These are phyloP conservation scores for Falco rusticolus DNA, from an alignment of 2,797 vertebrate genomes.

Conservation along the genomic window DNA sequence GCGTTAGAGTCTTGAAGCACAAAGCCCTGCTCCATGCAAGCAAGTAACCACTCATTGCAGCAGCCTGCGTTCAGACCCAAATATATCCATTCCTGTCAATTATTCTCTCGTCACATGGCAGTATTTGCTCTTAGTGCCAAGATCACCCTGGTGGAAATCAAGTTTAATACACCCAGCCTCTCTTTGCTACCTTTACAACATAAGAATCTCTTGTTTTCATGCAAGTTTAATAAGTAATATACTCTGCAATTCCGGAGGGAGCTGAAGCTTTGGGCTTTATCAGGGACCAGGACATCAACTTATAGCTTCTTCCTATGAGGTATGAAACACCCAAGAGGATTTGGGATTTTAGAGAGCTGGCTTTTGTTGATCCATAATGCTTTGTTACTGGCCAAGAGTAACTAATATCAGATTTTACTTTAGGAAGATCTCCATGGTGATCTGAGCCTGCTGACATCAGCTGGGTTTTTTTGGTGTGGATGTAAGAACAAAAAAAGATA, in stretches of 20 bases:
- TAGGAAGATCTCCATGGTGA: constrained; percentile 62
- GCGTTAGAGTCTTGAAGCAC: constrained; percentile 23
- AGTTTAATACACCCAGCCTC: background rate
- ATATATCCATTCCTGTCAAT: background rate
- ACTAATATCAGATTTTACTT: constrained; percentile 42
- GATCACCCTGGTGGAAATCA: background rate
- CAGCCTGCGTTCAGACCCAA: background rate
- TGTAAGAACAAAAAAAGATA: background rate
- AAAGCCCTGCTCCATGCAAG: background rate
- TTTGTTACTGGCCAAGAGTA: background rate
- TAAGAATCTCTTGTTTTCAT: background rate
- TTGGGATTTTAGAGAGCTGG: background rate
- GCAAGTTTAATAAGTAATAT: background rate
- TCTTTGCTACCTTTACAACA: background rate
- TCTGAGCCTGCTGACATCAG: constrained; percentile 46
- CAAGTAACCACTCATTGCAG: background rate
- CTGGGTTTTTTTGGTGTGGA: background rate
- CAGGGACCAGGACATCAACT: background rate
- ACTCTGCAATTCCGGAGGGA: background rate
- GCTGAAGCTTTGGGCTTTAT: background rate
- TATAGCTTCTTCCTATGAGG: background rate
- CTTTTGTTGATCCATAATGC: background rate
- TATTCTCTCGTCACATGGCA: background rate
- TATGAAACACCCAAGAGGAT: background rate
- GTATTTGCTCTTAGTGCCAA: background rate